A percentile compares a stretch with the other conserved stretches of the same genome.
Evolutionary conservation across 2,888 invertebrate genomes (phyloP).

Genomic region (Gymnocheta viridis): DNA sequence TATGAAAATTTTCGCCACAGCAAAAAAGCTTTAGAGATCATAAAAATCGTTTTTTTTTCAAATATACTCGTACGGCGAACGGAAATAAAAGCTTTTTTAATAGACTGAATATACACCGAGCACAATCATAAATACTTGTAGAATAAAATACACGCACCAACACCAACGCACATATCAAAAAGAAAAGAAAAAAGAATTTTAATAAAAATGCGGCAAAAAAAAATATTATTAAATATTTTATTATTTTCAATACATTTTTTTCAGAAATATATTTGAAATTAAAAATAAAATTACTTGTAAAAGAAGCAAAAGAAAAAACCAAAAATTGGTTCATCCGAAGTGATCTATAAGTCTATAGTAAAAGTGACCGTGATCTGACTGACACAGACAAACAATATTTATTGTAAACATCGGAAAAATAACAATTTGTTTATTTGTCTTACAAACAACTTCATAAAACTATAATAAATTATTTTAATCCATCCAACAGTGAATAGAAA

Average conservation of each 20-base stretch:
- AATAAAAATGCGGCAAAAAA: background rate
- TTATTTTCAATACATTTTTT: conserved; percentile 2
- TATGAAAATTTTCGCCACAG: conserved; percentile 30
- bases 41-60: conserved; percentile 9
- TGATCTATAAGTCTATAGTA: background rate
- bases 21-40: conserved; percentile 55
- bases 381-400: conserved; percentile 1
- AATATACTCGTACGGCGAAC: conserved; percentile 13
- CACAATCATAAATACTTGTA: background rate
- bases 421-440: conserved; percentile 55
- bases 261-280: conserved; percentile 14
- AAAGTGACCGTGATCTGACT: conserved; percentile 38
- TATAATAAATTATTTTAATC: conserved; percentile 26
- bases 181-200: too few species aligned
- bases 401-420: background rate
- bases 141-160: conserved; percentile 7
- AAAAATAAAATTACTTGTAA: conserved; percentile 12
- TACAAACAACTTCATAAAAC: conserved; percentile 42
- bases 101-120: background rate
- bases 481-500: background rate
- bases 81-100: conserved; percentile 61
- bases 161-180: background rate
- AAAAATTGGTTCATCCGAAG: conserved; percentile 9
- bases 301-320: background rate
- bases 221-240: conserved; percentile 36